phyloP scores from a whole-genome alignment of 2,888 invertebrate species.

The Bembecia ichneumoniformis region DNA sequence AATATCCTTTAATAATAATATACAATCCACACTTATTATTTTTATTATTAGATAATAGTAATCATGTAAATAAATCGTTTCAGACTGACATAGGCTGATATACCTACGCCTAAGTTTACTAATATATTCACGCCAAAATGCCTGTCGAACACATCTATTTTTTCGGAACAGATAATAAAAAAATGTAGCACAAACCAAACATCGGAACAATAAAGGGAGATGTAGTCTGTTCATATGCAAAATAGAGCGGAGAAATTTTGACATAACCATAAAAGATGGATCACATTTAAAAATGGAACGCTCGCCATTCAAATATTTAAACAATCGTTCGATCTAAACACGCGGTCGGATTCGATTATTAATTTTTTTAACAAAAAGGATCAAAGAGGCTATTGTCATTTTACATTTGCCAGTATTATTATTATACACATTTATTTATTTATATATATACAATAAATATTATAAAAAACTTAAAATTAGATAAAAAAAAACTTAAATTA shows the following conservation, averaged over 20 bases:
- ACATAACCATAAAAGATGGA: constrained; percentile 64
- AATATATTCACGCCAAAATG: neutral
- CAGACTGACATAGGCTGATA: too few species aligned
- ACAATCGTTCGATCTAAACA: constrained; percentile 38
- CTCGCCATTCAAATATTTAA: constrained; percentile 31
- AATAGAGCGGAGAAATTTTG: constrained; percentile 43
- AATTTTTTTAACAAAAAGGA: constrained; percentile 12
- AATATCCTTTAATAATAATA: too few species aligned
- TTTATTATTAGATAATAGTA: too few species aligned
- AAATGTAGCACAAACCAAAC: constrained; percentile 27
- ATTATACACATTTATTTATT: too few species aligned
- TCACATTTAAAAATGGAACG: constrained; percentile 44
- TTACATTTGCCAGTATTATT: neutral
- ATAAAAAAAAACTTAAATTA: too few species aligned
- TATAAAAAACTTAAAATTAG: too few species aligned
- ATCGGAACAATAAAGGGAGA: constrained; percentile 25
- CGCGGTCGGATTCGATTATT: constrained; percentile 25
- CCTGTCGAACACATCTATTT: constrained; percentile 10
- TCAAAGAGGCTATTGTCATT: neutral
- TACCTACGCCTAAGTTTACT: too few species aligned
- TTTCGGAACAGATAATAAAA: constrained; percentile 14
- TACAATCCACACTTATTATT: too few species aligned
- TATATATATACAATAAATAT: too few species aligned
- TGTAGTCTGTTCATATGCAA: constrained; percentile 58
- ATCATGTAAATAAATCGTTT: too few species aligned